Evolutionary conservation across 2,113 vertebrate genomes (phyloP), one percentile per base, ranked within the genome.

Genomic region (Amia ocellicauda): DNA sequence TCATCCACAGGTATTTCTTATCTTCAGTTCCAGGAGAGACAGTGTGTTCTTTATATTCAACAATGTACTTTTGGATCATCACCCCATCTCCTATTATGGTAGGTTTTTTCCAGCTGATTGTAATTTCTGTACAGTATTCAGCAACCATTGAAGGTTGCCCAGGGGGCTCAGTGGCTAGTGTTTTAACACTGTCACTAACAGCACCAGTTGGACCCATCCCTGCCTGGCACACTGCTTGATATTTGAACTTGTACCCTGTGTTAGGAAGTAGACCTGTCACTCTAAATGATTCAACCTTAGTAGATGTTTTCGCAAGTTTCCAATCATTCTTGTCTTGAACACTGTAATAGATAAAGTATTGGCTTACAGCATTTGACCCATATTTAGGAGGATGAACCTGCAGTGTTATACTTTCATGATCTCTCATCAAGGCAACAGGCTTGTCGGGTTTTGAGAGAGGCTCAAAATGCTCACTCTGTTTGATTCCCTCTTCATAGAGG

Each of bases 101-200:
- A n/a, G 73, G 73, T 24, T 66, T 65, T 28, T 74, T 63, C 73
- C 73, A 74, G 16, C 3, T 55, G 20, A 74, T 16, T 22, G 42
- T 67, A n/a, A 24, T 51, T 72, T 71, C 23, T 57, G n/a, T 50
- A 42, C 58, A 66, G 10, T 56, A 20, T 11, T 27, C 42, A 31
- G 49, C 28, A 41, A 36, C 29, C 5, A 14, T 19, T 13, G 8
- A 10, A 60, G 73, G 9, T 42, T 9, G 23, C 69, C 69, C 3
- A 69, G 73, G n/a, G 73, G 69, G 9, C 66, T 60, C 41, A 66
- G 66, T 20, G 69, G 66, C 41, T 52, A 56, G 43, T 14, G 73
- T 75, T 28, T 14, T 53, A 43, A 54, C 22, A 19, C 51, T 31
- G 1, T 60, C 53, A 51, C 64, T 72, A 19, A 52, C 19, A 26